Evolutionary conservation across 2,113 vertebrate species (phyloP).

Genomic region (Oryzias celebensis): DNA sequence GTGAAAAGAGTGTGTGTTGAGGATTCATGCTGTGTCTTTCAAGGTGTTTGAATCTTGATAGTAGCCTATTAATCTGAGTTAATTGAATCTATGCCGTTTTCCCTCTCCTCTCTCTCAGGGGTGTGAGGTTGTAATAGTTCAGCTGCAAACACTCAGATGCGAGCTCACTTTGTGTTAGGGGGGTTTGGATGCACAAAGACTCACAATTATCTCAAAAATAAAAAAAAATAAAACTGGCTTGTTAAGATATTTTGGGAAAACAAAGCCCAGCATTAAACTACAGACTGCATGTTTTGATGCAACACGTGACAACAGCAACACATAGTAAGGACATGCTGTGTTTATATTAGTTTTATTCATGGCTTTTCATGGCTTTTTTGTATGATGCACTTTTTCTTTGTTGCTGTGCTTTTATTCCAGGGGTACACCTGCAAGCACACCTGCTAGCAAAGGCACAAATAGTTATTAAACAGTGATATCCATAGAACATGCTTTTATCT

Average conservation of each 20-base stretch:
- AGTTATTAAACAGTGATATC: too few relatives aligned
- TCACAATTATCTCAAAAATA: constrained; percentile 1
- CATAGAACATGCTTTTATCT: too few relatives aligned
- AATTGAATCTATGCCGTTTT: constrained; percentile 63
- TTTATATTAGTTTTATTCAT: constrained; percentile 40
- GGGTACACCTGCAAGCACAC: too few relatives aligned
- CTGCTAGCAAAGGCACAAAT: too few relatives aligned
- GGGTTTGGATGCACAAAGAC: constrained; percentile 14
- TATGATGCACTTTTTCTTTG: constrained; percentile 21
- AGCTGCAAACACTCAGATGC: constrained; percentile 39
- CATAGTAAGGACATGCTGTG: constrained; percentile 24
- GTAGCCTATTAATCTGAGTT: constrained; percentile 63
- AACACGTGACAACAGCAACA: constrained; percentile 21
- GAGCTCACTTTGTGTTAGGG: constrained; percentile 22
- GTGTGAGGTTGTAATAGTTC: constrained; percentile 40
- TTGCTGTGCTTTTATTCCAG: constrained; percentile 10
- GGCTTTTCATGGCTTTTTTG: constrained; percentile 45
- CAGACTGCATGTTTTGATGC: constrained; percentile 13
- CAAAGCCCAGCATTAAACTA: constrained; percentile 10
- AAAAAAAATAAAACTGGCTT: constrained; percentile 12
- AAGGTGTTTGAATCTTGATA: constrained; percentile 56
- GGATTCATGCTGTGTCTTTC: constrained; percentile 39
- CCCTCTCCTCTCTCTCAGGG: constrained; percentile 29
- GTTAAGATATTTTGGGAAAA: constrained; percentile 17
- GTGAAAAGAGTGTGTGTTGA: constrained; percentile 39